Percentiles rank a stretch among this genome's conserved stretches.
phyloP scores from a whole-genome alignment of 2,888 invertebrate species.

The Thelaira solivaga region DNA sequence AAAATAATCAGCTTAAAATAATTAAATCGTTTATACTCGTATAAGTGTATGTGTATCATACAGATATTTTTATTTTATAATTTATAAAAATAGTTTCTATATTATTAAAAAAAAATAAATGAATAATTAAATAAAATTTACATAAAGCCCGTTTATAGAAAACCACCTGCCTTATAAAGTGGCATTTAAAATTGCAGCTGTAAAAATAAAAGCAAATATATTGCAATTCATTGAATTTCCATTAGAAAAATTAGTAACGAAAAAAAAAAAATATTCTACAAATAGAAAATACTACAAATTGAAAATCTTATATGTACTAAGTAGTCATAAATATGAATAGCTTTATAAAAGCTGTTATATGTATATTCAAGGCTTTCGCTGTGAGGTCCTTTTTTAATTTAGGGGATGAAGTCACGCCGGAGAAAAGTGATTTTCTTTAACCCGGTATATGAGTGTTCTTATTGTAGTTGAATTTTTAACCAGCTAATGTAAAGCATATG shows the following conservation, averaged over 20 bases:
- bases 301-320: constrained; percentile 13
- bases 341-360: too few species aligned
- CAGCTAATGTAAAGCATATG: too few species aligned
- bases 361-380: too few species aligned
- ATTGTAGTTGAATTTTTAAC: too few species aligned
- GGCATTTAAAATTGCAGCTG: constrained; percentile 13
- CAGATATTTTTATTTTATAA: not conserved
- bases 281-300: not conserved
- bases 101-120: constrained; percentile 1
- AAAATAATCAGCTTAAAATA: constrained; percentile 29
- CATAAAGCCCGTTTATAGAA: constrained; percentile 48
- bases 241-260: constrained; percentile 6
- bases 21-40: constrained; percentile 5
- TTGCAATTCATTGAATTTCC: constrained; percentile 33
- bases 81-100: constrained; percentile 11
- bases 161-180: constrained; percentile 55
- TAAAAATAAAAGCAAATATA: not conserved
- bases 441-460: too few species aligned
- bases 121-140: constrained; percentile 39
- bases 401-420: too few species aligned
- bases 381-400: too few species aligned
- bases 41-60: too few species aligned
- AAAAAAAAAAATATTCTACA: constrained; percentile 1
- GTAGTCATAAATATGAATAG: not conserved
- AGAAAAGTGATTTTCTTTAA: too few species aligned